A percentile compares a stretch with the other conserved stretches of the same genome.
Conservation (phyloP, 2,888 invertebrate genomes). For the Adela reaumurella region DNA sequence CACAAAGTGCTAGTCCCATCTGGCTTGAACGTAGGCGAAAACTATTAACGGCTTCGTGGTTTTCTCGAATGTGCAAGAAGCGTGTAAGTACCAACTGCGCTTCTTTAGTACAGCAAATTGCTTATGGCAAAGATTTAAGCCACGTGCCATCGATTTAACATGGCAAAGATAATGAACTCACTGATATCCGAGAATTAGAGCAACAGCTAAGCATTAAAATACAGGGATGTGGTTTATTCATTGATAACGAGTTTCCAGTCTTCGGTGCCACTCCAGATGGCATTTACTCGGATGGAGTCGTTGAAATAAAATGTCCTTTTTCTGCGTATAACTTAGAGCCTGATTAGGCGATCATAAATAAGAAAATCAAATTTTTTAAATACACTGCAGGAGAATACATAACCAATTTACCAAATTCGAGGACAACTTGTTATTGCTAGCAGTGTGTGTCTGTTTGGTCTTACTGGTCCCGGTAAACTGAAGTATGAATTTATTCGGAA, state of each 20-base stretch:
- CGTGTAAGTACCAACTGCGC: constrained; percentile 1
- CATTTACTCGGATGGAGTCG: not conserved
- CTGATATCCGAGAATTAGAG: constrained; percentile 3
- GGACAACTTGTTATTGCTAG: constrained; percentile 2
- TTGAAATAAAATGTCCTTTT: constrained; percentile 2
- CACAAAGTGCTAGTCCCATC: constrained; percentile 4
- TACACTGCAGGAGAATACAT: not conserved
- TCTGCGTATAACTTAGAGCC: not conserved
- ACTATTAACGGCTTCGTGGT: not conserved
- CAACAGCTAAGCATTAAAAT: constrained; percentile 4
- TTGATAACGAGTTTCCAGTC: constrained; percentile 1
- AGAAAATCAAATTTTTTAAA: not conserved
- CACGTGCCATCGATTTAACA: constrained; percentile 2
- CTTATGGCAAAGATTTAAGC: not conserved
- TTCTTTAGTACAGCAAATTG: not conserved
- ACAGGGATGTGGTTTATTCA: not conserved
- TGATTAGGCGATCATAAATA: not conserved
- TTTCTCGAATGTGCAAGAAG: not conserved
- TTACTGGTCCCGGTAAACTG: constrained; percentile 1
- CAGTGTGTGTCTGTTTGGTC: constrained; percentile 1
- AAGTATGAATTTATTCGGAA: constrained; percentile 2
- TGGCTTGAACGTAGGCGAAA: constrained; percentile 7
- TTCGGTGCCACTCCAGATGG: constrained; percentile 1
- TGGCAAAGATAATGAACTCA: constrained; percentile 1
- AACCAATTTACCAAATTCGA: not conserved